These are phyloP conservation scores for Lamellibrachia luymesi DNA, from an alignment of 1,140 invertebrate genomes.

Conservation along the genomic window DNA sequence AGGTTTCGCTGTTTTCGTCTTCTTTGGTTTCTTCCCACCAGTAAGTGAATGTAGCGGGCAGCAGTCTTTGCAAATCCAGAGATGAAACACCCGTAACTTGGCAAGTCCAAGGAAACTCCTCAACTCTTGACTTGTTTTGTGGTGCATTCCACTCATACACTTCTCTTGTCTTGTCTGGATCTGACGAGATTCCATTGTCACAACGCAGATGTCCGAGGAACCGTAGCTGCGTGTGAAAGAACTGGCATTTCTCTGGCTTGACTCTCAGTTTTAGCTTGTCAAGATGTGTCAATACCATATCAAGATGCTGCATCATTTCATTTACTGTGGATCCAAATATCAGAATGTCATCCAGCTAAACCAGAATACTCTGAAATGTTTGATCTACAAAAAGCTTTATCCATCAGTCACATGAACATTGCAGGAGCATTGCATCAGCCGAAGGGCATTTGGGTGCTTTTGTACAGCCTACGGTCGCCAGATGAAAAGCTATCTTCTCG, in stretches of 20 bases:
- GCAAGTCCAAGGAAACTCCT: constrained; percentile 49
- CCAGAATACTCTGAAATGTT: background rate
- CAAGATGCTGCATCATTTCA: constrained; percentile 24
- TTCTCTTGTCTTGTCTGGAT: constrained; percentile 35
- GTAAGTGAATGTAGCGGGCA: constrained; percentile 21
- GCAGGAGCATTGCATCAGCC: background rate
- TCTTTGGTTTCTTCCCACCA: constrained; percentile 1
- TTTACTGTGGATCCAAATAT: constrained; percentile 28
- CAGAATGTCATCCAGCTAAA: constrained; percentile 21
- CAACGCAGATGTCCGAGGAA: constrained; percentile 51
- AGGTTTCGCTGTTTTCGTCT: background rate
- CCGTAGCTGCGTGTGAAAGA: constrained; percentile 37
- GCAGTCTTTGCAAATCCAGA: constrained; percentile 29
- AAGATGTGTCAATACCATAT: constrained; percentile 32
- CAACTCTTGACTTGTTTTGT: constrained; percentile 42
- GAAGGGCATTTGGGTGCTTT: no score
- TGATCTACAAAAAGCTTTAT: background rate
- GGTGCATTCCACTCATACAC: constrained; percentile 52
- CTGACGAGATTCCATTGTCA: constrained; percentile 24
- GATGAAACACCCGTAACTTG: constrained; percentile 53
- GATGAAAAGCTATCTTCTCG: no score
- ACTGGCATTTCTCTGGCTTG: constrained; percentile 33
- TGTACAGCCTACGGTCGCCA: no score
- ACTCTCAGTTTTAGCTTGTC: constrained; percentile 30
- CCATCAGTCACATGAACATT: no score